Evolutionary conservation across 2,113 vertebrate species (phyloP), one percentile per base, ranked within the genome.

Genomic region (Prunella himalayana): DNA sequence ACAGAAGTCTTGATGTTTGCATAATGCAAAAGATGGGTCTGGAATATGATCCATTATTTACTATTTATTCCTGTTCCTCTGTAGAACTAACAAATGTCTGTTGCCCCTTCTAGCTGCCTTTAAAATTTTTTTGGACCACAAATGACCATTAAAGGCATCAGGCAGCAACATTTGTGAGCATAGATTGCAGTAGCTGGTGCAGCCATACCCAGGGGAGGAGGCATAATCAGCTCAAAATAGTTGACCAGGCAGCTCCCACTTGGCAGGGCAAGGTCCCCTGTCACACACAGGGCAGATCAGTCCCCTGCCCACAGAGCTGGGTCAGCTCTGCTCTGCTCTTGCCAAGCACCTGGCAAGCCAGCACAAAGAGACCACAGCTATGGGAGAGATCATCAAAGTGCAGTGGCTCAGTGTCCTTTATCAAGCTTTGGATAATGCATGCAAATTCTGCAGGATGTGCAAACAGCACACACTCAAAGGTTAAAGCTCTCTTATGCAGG

Each of bases 11-110:
- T 60, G 35, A 42, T 94, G 61, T 64, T 95, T 78, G 44, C 44
- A 68, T 79, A 84, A 86, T 69, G 21, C n/a, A 59, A 45, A 94
- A 92, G 61, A 69, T 61, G 66, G 37, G 41, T 91, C 73, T 91
- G 91, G 59, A 93, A 69, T 65, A 21, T 7, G 15, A 53, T 80
- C n/a, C 5, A 2, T 77, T 77, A 50, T 91, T 92, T 92, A 66
- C 68, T 61, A 54, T 75, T 86, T 84, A 68, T 57, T 95, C 56
- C 20, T 3, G 1, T 70, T 79, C 24, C 27, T 95, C 76, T 82
- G 31, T 45, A 84, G 68, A 88, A 44, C 64, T 83, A 71, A 68
- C 60, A 68, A 51, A 77, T 4, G 4, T 51, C 73, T 84, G 37
- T 82, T 2, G 1, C 37, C 61, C 13, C 10, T 66, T 91, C 50